phyloP scores from a whole-genome alignment of 2,888 invertebrate genomes.

The Sarcophaga carnaria region DNA sequence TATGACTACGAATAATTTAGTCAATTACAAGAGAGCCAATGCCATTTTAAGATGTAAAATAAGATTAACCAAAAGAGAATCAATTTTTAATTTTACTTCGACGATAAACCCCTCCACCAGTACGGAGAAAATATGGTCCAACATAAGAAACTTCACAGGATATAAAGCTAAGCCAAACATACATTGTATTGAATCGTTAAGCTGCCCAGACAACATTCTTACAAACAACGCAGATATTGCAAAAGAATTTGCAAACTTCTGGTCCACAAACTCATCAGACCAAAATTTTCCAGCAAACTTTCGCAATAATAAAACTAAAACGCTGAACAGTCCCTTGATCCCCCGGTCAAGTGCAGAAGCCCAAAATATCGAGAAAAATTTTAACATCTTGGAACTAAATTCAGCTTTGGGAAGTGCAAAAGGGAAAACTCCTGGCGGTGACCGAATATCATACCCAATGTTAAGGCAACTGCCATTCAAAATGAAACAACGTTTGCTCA shows the following conservation, averaged over 20 bases:
- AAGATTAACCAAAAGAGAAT: constrained; percentile 29
- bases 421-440: neutral
- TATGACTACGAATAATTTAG: constrained; percentile 1
- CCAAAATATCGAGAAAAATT: neutral
- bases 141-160: constrained; percentile 5
- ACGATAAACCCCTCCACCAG: constrained; percentile 42
- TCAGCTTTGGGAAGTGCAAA: neutral
- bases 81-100: constrained; percentile 31
- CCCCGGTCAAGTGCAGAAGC: neutral
- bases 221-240: neutral
- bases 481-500: too few species aligned
- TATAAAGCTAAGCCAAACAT: neutral
- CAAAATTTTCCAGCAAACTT: neutral
- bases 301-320: neutral
- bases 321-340: neutral
- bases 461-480: neutral
- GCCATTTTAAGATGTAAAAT: constrained; percentile 38
- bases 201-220: neutral
- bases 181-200: neutral
- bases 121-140: constrained; percentile 42
- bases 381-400: neutral
- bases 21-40: constrained; percentile 46
- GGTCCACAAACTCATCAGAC: neutral
- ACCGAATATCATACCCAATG: neutral
- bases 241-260: neutral